Percentiles rank a stretch among this genome's conserved stretches.
Conservation (phyloP, 2,888 invertebrate species). For the Habroteleia sp. region DNA sequence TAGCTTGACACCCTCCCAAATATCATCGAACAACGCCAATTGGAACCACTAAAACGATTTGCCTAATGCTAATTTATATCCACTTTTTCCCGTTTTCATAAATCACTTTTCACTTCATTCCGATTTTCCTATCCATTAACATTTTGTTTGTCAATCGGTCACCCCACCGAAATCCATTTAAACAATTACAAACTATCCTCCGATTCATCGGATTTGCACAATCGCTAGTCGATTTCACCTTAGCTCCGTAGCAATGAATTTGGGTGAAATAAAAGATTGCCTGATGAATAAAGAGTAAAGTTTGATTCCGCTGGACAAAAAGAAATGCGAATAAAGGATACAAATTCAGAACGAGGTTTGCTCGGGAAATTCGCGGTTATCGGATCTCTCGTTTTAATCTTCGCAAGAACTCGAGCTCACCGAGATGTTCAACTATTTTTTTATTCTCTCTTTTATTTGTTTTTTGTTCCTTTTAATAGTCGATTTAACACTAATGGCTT, state of each 20-base stretch:
- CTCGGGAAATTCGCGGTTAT: slow-evolving; percentile 49
- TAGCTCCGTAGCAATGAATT: slow-evolving; percentile 15
- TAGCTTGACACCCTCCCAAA: slow-evolving; percentile 20
- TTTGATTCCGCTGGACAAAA: slow-evolving; percentile 21
- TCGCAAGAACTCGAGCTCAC: slow-evolving; percentile 64
- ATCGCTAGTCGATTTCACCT: slow-evolving; percentile 12
- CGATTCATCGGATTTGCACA: slow-evolving; percentile 34
- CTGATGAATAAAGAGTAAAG: slow-evolving; percentile 36
- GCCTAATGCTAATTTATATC: slow-evolving; percentile 26
- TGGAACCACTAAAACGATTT: slow-evolving; percentile 16
- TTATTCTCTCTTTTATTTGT: slow-evolving; percentile 17
- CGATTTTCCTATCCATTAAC: slow-evolving; percentile 35
- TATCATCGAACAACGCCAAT: slow-evolving; percentile 4
- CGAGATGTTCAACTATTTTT: slow-evolving; percentile 20
- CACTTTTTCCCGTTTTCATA: slow-evolving; percentile 25
- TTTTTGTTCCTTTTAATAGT: slow-evolving; percentile 1
- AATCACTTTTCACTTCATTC: slow-evolving; percentile 30
- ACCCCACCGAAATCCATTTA: slow-evolving; percentile 19
- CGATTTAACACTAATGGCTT: slow-evolving; percentile 37
- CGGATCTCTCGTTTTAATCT: slow-evolving; percentile 67
- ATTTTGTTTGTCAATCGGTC: slow-evolving; percentile 19
- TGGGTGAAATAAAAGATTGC: slow-evolving; percentile 25
- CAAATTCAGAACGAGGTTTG: slow-evolving; percentile 43
- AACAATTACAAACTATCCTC: slow-evolving; percentile 39
- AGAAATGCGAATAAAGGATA: slow-evolving; percentile 37